Evolutionary conservation across 2,888 invertebrate species (phyloP), one percentile per base, ranked within the genome.

Genomic region (Eristalinus aeneus): DNA sequence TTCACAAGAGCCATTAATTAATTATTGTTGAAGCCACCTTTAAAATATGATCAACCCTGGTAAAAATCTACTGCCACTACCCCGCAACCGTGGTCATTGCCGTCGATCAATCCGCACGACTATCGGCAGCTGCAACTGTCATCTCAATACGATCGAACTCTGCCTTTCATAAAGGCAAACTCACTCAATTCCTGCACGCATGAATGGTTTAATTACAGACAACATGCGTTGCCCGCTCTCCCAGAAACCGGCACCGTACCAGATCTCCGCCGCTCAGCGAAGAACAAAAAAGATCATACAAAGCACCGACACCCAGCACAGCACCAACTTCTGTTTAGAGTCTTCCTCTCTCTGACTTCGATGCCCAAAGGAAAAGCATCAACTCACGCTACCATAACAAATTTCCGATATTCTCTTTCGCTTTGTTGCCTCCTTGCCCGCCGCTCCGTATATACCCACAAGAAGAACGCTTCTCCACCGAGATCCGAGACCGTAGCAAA

Each of bases 371-470:
- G 71, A 78, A 73, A 81, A 86, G 56, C 78, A 82, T 82, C 86
- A 80, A 85, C 74, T 86, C 81, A 86, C 74, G 86, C 71, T 71
- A 82, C 86, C 86, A 86, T 82, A 82, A 82, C 86, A 82, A 86
- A 86, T 86, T 81, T 67, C 78, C 77, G 36, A 86, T 86, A 72
- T 22, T 72, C 61, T 79, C 69, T 71, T 58, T 46, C 39, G 32
- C 46, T 16, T 46, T 12, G 12, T 12, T 2, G 8, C 16, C 8
- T 16, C 16, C 16, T 16, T 16, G 8, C 5, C 56, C 56, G 56
- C 23, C 23, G 23, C 23, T 4, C 16, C 16, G n/a, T 6, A 1
- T 6, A 1, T 46, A n/a, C 4, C 46, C 46, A 20, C 8, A 61
- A 63, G 36, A 12, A 46, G 65, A 75, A 75, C 64, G 64, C 64